Base-by-base conservation (phyloP, 1,140 invertebrate genomes). In the Drosophila jambulina region DNA sequence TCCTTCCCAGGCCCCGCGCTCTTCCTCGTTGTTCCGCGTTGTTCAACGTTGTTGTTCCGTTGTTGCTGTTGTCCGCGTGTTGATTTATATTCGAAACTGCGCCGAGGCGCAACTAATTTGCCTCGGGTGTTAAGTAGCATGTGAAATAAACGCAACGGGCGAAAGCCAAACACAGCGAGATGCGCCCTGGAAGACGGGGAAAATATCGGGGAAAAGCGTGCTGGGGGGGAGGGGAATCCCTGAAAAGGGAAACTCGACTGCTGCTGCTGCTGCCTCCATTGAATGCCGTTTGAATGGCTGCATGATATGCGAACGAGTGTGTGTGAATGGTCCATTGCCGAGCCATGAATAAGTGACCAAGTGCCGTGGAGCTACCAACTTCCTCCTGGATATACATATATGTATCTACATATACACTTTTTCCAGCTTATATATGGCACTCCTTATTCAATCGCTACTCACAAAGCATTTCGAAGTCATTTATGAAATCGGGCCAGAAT, bases 61-160 rank as follows among this genome's bases (percentile, higher is more conserved):
- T 51, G 51, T 15, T 36, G 65, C 42, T 32, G 65, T 54, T 59
- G 70, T 70, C 69, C 67, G 76, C 75, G 72, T 64, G 69, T 90
- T 84, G 84, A 88, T 88, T 88, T 87, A 87, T 88, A 68, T 76
- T 75, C 69, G 70, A 81, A 86, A 71, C 79, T 75, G 78, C 67
- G 81, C 71, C 59, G 75, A 78, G 83, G 82, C 84, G 84, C 84
- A 88, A 78, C 84, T 88, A 88, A 88, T 88, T 88, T 90, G 85
- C 85, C 77, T 61, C 85, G 80, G 78, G 84, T 90, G 84, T 78
- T 88, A 88, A 88, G 84, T 84, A 84, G 85, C 85, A 79, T 79
- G 76, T 63, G 75, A 79, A 79, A 65, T 65, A 75, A 75, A 75
- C 51, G 69, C 38, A 36, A 72, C 36, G 40, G 70, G 71, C 10